Evolutionary conservation across 2,113 vertebrate genomes (phyloP).

Genomic region (Rhipidura dahli): DNA sequence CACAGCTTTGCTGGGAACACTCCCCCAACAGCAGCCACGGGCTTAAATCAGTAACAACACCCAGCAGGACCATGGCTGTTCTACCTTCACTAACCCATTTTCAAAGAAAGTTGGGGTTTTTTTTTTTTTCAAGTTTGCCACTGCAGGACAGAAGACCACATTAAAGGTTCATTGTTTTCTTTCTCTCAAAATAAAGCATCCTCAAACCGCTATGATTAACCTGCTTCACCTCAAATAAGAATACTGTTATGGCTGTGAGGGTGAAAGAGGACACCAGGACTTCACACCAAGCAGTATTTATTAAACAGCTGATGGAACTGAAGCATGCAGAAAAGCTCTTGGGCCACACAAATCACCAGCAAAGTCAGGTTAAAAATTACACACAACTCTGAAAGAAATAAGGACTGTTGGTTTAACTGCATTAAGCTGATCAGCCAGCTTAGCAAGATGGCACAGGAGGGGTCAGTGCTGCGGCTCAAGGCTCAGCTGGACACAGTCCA

Average conservation of each 20-base stretch:
- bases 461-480: background rate
- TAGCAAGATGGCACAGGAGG: background rate
- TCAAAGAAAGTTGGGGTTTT: background rate
- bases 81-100: background rate
- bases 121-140: background rate
- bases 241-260: background rate
- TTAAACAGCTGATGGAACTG: background rate
- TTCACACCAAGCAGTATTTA: background rate
- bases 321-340: background rate
- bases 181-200: background rate
- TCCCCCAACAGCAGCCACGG: background rate
- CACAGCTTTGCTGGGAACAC: background rate
- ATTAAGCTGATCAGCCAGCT: background rate
- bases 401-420: background rate
- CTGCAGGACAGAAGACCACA: background rate
- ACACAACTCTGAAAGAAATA: background rate
- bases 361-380: background rate
- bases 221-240: background rate
- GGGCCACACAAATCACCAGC: background rate
- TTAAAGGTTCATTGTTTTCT: background rate
- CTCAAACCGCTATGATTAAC: background rate
- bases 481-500: background rate
- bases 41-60: fast-evolving
- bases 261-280: background rate
- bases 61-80: background rate